Base-by-base conservation (phyloP, 2,113 vertebrate genomes). In the Cyanoderma ruficeps region DNA sequence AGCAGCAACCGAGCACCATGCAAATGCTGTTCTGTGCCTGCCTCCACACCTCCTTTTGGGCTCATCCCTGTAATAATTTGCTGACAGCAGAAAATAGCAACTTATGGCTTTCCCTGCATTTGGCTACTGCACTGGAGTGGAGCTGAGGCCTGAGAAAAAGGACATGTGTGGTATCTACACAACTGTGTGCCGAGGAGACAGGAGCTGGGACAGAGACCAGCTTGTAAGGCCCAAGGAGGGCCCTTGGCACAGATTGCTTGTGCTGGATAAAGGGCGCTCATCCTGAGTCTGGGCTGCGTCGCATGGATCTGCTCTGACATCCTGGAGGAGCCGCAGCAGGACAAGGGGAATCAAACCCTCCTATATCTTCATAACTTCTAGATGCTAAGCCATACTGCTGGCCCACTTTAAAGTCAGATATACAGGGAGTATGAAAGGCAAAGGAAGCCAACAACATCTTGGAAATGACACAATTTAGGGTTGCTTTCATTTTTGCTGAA, bases 181-280 rank as follows among this genome's bases (percentile, higher is more conserved):
- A 68, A 11, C 7, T 15, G 10, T 6, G 46, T 33, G 24, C 20
- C 68, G 31, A 81, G 37, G n/a, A 57, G 5, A 6, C 10, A 1
- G 1, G 15, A 55, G 23, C 37, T 63, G 65, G 74, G 13, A 44
- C 56, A 84, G 42, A 57, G 31, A 37, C 5, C 3, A n/a, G n/a
- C 27, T 52, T 30, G 15, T 31, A 74, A 52, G 2, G 2, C 16
- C 24, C 20, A 35, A 5, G 12, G 39, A 81, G 10, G 15, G 4
- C 6, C 14, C 4, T 24, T 2, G 2, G 30, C 42, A 83, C 0
- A 0, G 46, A 52, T 19, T 71, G 33, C 23, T 10, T 1, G 0
- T 4, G 27, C 13, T 52, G 61, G 6, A 12, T 60, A 47, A 67
- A 87, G 16, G 41, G 28, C 15, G 0, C 27, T 90, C 39, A 35